phyloP scores from a whole-genome alignment of 2,797 vertebrate species.

The Pseudochirops cupreus region DNA sequence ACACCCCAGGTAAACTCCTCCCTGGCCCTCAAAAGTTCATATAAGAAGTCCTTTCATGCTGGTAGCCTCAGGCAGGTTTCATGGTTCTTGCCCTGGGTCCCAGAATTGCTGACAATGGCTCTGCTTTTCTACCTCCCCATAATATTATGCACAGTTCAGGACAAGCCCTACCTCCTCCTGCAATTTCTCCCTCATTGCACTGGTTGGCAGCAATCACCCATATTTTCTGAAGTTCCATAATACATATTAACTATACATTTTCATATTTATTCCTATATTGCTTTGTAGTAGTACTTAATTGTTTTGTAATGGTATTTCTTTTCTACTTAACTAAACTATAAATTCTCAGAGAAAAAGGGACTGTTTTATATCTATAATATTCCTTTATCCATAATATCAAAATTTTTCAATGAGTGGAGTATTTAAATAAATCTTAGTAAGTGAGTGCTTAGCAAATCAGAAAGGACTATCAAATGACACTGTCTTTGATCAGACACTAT shows the following conservation, averaged over 20 bases:
- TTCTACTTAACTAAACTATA: no score
- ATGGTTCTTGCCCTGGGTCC: background rate
- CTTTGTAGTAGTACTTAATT: background rate
- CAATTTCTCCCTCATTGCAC: background rate
- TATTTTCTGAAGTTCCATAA: background rate
- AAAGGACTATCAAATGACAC: background rate
- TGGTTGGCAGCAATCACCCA: background rate
- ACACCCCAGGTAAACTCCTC: background rate
- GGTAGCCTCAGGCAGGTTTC: background rate
- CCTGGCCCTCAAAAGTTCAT: background rate
- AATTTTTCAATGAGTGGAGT: background rate
- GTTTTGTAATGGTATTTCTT: no score
- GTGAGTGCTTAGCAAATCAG: background rate
- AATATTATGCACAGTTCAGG: background rate
- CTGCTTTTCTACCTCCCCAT: background rate
- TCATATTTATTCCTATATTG: background rate
- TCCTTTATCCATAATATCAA: background rate
- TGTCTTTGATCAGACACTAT: background rate
- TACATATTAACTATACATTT: background rate
- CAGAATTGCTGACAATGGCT: background rate
- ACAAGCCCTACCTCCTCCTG: background rate
- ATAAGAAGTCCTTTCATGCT: background rate
- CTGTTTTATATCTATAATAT: no score
- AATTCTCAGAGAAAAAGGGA: no score
- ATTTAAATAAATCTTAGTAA: background rate